Percentiles rank a stretch among this genome's conserved stretches.
Evolutionary conservation across 2,113 vertebrate genomes (phyloP).

Genomic region (Erinaceus europaeus): DNA sequence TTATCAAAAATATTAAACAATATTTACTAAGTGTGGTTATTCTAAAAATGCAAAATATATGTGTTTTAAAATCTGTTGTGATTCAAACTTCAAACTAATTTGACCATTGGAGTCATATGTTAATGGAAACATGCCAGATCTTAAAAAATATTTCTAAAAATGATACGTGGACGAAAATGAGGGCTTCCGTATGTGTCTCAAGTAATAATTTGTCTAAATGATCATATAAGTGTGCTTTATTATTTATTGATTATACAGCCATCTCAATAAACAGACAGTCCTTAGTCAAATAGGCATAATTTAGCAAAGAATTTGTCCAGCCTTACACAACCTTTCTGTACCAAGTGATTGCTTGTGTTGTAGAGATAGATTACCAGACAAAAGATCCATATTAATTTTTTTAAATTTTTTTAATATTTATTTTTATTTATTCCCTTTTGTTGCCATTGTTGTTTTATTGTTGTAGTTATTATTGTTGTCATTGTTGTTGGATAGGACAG

Average conservation of each 20-base stretch:
- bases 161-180: conserved; percentile 48
- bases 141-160: conserved; percentile 15
- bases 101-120: conserved; percentile 22
- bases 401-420: no score
- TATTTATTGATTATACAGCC: conserved; percentile 31
- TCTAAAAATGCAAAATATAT: conserved; percentile 24
- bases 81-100: conserved; percentile 26
- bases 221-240: conserved; percentile 42
- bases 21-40: conserved; percentile 4
- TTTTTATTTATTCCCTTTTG: no score
- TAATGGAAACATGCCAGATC: conserved; percentile 35
- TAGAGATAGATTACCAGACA: background rate
- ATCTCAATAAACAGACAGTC: conserved; percentile 18
- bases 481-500: no score
- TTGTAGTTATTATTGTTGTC: no score
- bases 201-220: conserved; percentile 42
- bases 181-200: background rate
- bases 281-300: background rate
- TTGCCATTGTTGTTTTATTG: no score
- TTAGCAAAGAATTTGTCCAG: background rate
- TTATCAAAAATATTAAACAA: background rate
- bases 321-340: background rate
- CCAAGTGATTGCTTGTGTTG: background rate
- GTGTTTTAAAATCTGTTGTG: background rate
- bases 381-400: background rate